Percentiles rank a stretch among this genome's conserved stretches.
Conservation (phyloP, 1,140 invertebrate species). For the silkworm (Bombyx mori) region ASM3026992v2 NC_085114.1:991001-991500, state of each 20-base stretch:
- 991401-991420: slow-evolving; percentile 28
- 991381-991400: slow-evolving; percentile 32
- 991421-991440: slow-evolving; percentile 34
- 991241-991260: too few species aligned
- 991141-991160: too few species aligned
- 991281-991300: too few species aligned
- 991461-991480: slow-evolving; percentile 47
- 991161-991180: too few species aligned
- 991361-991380: slow-evolving; percentile 23
- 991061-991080: slow-evolving; percentile 52
- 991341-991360: slow-evolving; percentile 13
- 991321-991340: too few species aligned
- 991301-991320: too few species aligned
- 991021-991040: slow-evolving; percentile 30
- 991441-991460: slow-evolving; percentile 50
- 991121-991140: slow-evolving; percentile 38
- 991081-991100: slow-evolving; percentile 44
- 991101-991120: slow-evolving; percentile 38
- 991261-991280: too few species aligned
- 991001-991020: not conserved
- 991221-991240: too few species aligned
- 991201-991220: too few species aligned
- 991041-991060: slow-evolving; percentile 36
- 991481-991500: not conserved
- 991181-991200: too few species aligned